These are phyloP conservation scores for Laodelphax striatellus DNA, from an alignment of 1,140 invertebrate genomes.

Conservation along the genomic window DNA sequence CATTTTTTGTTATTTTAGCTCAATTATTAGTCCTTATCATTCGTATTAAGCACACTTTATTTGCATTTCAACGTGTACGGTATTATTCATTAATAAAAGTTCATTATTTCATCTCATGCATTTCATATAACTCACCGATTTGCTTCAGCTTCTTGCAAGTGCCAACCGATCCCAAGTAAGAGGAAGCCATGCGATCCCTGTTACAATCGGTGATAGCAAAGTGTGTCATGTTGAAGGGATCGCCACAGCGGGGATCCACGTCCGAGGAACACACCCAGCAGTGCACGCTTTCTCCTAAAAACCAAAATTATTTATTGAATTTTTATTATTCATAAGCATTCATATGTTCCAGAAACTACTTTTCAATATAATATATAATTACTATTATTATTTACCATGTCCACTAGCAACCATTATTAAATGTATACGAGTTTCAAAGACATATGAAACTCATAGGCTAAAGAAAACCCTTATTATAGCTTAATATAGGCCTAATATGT, in stretches of 20 bases:
- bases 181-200: conserved; percentile 3
- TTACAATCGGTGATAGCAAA: conserved; percentile 8
- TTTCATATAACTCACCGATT: conserved; percentile 8
- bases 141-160: conserved; percentile 13
- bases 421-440: too few species aligned
- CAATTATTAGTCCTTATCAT: too few species aligned
- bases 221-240: conserved; percentile 16
- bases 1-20: not conserved
- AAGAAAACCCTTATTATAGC: too few species aligned
- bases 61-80: too few species aligned
- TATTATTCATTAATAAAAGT: too few species aligned
- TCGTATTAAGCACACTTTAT: too few species aligned
- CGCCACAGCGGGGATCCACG: conserved; percentile 10
- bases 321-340: not conserved
- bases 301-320: not conserved
- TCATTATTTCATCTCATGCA: too few species aligned
- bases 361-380: not conserved
- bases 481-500: too few species aligned
- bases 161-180: conserved; percentile 7
- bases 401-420: too few species aligned
- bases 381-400: too few species aligned
- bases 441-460: too few species aligned
- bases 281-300: conserved; percentile 9
- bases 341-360: not conserved
- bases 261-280: conserved; percentile 17